These are phyloP conservation scores for Cyprinodon tularosa DNA, from an alignment of 2,113 vertebrate species.

Conservation along the genomic window DNA sequence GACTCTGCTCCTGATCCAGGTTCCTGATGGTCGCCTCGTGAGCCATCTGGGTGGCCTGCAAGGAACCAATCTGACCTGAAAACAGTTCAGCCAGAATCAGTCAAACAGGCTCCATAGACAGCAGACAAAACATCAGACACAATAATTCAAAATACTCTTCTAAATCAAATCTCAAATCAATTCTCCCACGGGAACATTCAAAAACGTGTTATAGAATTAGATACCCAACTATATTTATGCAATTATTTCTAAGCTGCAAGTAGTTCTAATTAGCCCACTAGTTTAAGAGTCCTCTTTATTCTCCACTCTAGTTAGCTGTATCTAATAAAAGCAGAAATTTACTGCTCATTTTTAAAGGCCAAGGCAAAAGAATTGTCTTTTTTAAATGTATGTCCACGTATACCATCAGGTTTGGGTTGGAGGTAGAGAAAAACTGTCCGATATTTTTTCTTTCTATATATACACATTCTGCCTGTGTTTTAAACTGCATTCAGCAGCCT, in stretches of 20 bases:
- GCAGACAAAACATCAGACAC: too few species aligned
- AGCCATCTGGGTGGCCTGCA: conserved; percentile 96
- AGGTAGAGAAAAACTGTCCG: too few species aligned
- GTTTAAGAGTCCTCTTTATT: neutral
- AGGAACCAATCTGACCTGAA: conserved; percentile 93
- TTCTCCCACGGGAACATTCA: neutral
- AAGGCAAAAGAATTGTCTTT: too few species aligned
- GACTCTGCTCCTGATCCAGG: conserved; percentile 90
- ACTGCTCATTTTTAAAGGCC: neutral
- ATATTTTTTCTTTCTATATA: too few species aligned
- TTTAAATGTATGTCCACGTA: neutral
- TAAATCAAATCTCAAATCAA: neutral
- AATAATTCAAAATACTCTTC: neutral
- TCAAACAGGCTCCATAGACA: neutral
- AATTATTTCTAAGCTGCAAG: neutral
- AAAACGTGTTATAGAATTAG: neutral
- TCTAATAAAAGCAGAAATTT: neutral
- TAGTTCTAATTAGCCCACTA: neutral
- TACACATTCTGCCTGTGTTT: too few species aligned
- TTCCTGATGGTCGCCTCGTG: conserved; percentile 95
- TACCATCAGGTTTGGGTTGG: neutral
- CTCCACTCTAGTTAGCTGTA: neutral
- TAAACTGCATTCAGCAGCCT: too few species aligned
- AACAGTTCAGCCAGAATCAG: neutral
- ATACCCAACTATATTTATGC: neutral